Base-by-base conservation (phyloP, 64 coral and sea anemone genomes). In the Orbicella faveolata region DNA sequence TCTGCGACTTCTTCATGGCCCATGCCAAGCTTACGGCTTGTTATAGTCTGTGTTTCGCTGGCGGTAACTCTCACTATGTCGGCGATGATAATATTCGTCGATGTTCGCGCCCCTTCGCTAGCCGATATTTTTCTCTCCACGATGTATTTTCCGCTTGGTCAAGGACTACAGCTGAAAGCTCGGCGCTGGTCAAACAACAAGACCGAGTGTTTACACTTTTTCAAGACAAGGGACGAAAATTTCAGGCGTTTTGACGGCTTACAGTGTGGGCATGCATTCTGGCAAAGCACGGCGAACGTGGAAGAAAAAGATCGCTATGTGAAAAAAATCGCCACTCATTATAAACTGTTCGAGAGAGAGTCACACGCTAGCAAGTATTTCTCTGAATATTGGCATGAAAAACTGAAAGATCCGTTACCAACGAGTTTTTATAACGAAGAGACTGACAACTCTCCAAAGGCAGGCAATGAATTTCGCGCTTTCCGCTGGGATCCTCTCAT, bases 241-340 rank as follows among this genome's bases (percentile, higher is more conserved):
- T 96, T 99, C 78, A 80, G 88, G 26, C 91, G 79, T 8, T 95
- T 82, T 63, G 97, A 93, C 20, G 97, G 97, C 1, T 61, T 88
- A 57, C 97, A 96, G 61, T 99, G 97, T 64, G 97, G 97, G 52
- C 97, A 95, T 65, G 97, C 97, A 52, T 81, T 99, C 1, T 99
- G 97, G 97, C 94, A 96, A 87, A 96, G 94, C 34, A 99, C 97
- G 2, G 94, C 97, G 4, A 95, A 83, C 68, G 73, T 89, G 8
- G 97, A 95, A 53, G 97, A 94, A 75, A 90, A 91, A 79, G 97
- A 99, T 81, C 91, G 97, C 69, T 99, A 99, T 65, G 97, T 95
- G 30, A 99, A 95, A 77, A 89, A 92, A 76, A 99, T 99, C 72
- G 91, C 91, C 34, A 99, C 97, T 55, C 87, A 93, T 76, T 99